These are phyloP conservation scores for Halcyon senegalensis DNA, from an alignment of 2,113 vertebrate species.

Conservation along the genomic window DNA sequence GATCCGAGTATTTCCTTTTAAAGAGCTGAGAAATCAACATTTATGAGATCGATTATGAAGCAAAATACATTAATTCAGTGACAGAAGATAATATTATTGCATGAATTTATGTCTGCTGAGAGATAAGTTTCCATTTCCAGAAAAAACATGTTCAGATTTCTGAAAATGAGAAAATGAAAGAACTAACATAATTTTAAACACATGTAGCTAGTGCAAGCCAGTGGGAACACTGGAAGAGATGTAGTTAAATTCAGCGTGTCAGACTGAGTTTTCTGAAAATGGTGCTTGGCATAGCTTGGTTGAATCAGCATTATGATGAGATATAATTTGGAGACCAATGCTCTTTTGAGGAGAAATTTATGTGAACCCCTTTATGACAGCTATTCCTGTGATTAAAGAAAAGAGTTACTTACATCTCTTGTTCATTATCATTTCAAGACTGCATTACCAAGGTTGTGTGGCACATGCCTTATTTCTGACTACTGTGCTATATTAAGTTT, in stretches of 20 bases:
- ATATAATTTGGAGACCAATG: background rate
- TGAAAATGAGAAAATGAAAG: background rate
- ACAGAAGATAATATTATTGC: background rate
- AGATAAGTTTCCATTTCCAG: background rate
- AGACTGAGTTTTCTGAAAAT: background rate
- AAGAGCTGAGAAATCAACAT: background rate
- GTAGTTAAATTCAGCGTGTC: background rate
- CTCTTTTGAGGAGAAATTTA: background rate
- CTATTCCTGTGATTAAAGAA: background rate
- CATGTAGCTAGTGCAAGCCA: background rate
- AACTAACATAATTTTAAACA: background rate
- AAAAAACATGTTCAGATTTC: background rate
- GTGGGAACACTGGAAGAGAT: background rate
- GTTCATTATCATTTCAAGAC: background rate
- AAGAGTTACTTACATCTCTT: background rate
- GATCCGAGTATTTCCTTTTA: background rate
- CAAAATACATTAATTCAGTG: background rate
- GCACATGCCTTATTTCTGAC: background rate
- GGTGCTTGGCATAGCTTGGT: background rate
- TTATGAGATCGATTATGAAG: background rate
- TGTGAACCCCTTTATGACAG: rapidly evolving
- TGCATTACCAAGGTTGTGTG: background rate
- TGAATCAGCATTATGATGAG: background rate
- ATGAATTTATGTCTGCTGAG: background rate
- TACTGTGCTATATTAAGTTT: background rate